Base-by-base conservation (phyloP, 2,888 invertebrate genomes). In the Lasioglossum oenotherae region DNA sequence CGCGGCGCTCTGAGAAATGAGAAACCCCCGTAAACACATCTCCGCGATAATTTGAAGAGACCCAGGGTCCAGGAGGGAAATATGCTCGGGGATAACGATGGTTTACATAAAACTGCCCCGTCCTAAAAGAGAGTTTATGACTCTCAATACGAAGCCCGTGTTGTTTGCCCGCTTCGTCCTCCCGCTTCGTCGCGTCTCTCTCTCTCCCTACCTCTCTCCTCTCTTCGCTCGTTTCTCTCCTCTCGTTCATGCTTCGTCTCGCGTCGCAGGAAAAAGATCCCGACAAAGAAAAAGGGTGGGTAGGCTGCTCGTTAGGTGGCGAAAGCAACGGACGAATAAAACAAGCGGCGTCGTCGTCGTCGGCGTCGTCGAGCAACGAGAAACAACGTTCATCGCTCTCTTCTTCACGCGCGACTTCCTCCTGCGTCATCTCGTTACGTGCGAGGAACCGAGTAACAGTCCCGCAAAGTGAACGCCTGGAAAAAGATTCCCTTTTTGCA, bases 261-360 rank as follows among this genome's bases (percentile, higher is more conserved):
- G 64, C 64, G 53, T n/a, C 71, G 46, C 19, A 31, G 60, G 84
- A 53, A 81, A 85, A 82, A 76, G 80, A 89, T 88, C 71, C 73
- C 74, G 53, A 84, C 73, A 83, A 84, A 82, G 87, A 90, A 87
- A 84, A 85, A 90, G 83, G 85, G 84, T 87, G 44, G 67, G 41
- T 35, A 80, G 87, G 82, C 80, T 78, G 89, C 91, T 91, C 86
- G 91, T 92, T 92, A 92, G 89, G 81, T 85, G 80, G 81, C 83
- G 88, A 84, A 53, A 78, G 73, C 80, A 80, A 82, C 81, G 82
- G 71, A 53, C 44, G 79, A 89, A 88, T 80, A 79, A 76, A 86
- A 79, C 71, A 77, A 83, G 44, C 44, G 44, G 44, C 57, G 80
- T 23, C 49, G 64, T 71, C 49, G 49, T 19, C 49, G 49, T 4